Evolutionary conservation across 2,113 vertebrate species (phyloP).

Genomic region (Corvus hawaiiensis): DNA sequence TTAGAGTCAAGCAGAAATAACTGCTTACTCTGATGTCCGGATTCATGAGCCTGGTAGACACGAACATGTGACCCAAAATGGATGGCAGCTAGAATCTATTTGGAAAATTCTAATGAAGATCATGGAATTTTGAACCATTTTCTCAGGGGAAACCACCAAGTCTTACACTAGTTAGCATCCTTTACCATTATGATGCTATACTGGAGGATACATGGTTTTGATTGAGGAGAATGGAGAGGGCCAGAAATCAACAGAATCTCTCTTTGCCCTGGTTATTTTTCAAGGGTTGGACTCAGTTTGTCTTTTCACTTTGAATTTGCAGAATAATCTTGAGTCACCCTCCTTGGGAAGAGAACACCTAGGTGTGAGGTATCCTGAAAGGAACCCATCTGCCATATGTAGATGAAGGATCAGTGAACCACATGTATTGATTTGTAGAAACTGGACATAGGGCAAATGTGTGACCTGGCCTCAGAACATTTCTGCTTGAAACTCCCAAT

Average conservation of each 20-base stretch:
- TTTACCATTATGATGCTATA: background rate
- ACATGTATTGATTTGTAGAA: background rate
- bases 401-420: background rate
- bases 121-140: background rate
- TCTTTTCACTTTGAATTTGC: background rate
- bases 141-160: background rate
- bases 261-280: background rate
- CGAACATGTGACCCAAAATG: background rate
- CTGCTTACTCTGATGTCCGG: background rate
- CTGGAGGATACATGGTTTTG: background rate
- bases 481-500: background rate
- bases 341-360: background rate
- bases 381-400: background rate
- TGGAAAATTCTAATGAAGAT: background rate
- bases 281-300: background rate
- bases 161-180: background rate
- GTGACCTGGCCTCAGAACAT: background rate
- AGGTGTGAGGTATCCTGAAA: background rate
- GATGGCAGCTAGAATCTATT: background rate
- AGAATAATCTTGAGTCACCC: background rate
- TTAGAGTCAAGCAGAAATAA: background rate
- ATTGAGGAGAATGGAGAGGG: background rate
- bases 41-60: background rate
- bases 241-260: background rate
- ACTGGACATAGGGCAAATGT: background rate